Evolutionary conservation across 2,797 vertebrate species (phyloP).

Genomic region (Arremon aurantiirostris): DNA sequence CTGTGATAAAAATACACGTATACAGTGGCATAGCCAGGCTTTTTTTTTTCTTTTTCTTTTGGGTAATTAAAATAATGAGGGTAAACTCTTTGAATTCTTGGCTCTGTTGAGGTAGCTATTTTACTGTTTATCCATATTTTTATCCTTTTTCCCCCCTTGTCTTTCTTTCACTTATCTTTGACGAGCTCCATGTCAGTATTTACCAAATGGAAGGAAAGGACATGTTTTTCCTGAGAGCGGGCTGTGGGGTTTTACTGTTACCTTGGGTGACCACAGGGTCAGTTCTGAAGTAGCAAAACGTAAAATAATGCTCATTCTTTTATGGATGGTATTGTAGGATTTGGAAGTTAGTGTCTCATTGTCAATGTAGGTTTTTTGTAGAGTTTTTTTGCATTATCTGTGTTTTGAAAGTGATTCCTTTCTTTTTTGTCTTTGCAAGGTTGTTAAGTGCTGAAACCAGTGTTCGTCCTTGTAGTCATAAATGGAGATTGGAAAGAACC

Average conservation of each 20-base stretch:
- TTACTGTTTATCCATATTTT: background rate
- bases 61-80: background rate
- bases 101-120: background rate
- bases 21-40: background rate
- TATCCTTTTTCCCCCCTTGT: background rate
- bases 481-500: background rate
- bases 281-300: background rate
- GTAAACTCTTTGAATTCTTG: background rate
- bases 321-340: background rate
- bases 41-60: background rate
- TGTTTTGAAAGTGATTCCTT: background rate
- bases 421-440: background rate
- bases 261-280: background rate
- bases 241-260: background rate
- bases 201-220: background rate
- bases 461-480: background rate
- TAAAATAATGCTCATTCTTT: background rate
- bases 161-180: background rate
- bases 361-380: background rate
- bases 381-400: background rate
- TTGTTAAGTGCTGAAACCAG: background rate
- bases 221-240: background rate
- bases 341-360: background rate
- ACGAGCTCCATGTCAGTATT: background rate
- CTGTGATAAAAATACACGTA: background rate